Evolutionary conservation across 2,888 invertebrate species (phyloP), one percentile per base, ranked within the genome.

Genomic region (Clostera curtula): DNA sequence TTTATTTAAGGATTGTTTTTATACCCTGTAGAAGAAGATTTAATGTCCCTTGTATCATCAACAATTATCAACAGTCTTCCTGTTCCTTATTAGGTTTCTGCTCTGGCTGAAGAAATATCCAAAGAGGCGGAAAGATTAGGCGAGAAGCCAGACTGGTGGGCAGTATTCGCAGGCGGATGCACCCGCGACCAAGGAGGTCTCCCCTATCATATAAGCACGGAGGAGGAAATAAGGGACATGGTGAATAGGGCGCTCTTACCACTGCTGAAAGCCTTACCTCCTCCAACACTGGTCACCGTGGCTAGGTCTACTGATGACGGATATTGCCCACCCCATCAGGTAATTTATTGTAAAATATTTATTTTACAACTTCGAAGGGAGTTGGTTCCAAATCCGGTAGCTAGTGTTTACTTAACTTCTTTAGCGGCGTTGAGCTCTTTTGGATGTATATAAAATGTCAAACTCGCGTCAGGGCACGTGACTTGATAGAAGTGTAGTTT

Each of bases 221-320:
- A 85, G 7, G 85, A 87, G 21, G 90, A 95, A 66, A 87, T 96
- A 25, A 72, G 82, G 18, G 69, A 76, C 9, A 74, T 92, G 66
- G 79, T 93, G 36, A 71, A 77, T 7, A 54, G 71, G 31, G 79
- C 86, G 5, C 83, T 93, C 56, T 68, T 86, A 54, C 68, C 76
- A 9, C 72, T 94, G 53, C 62, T 93, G 43, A 66, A 83, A 26
- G 58, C 73, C 25, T 55, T 90, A n/a, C 88, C 91, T 0, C 77
- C 85, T 3, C 89, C 90, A 1, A 64, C 73, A 5, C 65, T 92
- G 12, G 84, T 96, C 20, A 96, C 96, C 0, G 87, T 96, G 24
- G 90, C 96, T 0, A 86, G 95, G 51, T 96, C 96, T 0, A 91
- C 93, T 24, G 88, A 90, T 19, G 96, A 97, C 58, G 95, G 95